Evolutionary conservation across 2,797 vertebrate species (phyloP).

Genomic region (Xiphorhynchus erythropygius): DNA sequence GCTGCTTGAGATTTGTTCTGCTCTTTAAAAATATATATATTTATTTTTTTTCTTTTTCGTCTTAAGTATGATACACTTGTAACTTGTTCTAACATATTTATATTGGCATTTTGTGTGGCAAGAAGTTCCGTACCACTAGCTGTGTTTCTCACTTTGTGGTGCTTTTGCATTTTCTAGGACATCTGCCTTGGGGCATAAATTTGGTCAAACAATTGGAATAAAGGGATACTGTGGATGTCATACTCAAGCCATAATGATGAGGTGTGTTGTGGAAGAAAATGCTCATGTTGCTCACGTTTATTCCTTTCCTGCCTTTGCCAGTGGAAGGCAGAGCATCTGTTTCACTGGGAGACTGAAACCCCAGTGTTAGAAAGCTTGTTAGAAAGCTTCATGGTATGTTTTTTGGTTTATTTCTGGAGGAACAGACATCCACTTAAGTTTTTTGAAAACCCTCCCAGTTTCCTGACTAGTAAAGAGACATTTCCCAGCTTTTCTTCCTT

Average conservation of each 20-base stretch:
- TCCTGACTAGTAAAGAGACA: neutral
- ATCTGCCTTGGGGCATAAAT: constrained; percentile 65
- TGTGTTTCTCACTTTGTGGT: constrained; percentile 77
- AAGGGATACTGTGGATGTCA: constrained; percentile 71
- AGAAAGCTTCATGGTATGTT: constrained; percentile 65
- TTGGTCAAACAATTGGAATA: constrained; percentile 66
- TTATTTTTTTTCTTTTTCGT: constrained; percentile 71
- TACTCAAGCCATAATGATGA: constrained; percentile 68
- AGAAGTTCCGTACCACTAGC: constrained; percentile 76
- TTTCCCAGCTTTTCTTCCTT: constrained; percentile 62
- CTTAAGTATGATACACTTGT: constrained; percentile 81
- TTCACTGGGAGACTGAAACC: constrained; percentile 45
- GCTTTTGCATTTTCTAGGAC: constrained; percentile 74
- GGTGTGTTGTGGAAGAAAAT: constrained; percentile 50
- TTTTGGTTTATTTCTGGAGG: constrained; percentile 63
- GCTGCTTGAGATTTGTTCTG: constrained; percentile 84
- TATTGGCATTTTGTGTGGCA: constrained; percentile 81
- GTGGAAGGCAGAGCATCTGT: constrained; percentile 45
- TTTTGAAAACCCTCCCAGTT: constrained; percentile 45
- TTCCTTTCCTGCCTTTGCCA: constrained; percentile 49
- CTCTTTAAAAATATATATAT: constrained; percentile 72
- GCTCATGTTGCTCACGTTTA: constrained; percentile 12
- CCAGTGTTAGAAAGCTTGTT: constrained; percentile 47
- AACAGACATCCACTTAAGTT: constrained; percentile 38
- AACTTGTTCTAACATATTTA: constrained; percentile 84